A percentile compares a stretch with the other conserved stretches of the same genome.
phyloP scores from a whole-genome alignment of 2,797 vertebrate genomes.

The Limosa lapponica region DNA sequence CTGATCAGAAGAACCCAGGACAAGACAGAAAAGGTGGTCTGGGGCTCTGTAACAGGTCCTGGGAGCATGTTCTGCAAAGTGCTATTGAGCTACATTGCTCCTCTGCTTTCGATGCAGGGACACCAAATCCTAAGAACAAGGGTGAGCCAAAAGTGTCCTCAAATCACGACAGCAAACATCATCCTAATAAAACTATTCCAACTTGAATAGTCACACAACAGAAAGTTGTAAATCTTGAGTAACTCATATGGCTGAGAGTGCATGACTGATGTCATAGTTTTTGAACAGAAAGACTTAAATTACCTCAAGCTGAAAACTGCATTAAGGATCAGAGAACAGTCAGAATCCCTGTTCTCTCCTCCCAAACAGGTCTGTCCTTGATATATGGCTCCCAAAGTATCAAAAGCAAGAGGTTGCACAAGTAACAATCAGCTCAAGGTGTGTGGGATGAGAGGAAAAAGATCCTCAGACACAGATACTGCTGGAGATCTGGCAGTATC shows the following conservation, averaged over 20 bases:
- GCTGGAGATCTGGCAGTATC: conserved; percentile 7
- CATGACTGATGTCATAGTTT: background rate
- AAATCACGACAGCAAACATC: background rate
- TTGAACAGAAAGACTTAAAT: conserved; percentile 1
- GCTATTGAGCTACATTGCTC: background rate
- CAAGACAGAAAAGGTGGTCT: background rate
- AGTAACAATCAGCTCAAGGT: conserved; percentile 11
- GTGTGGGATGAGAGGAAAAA: background rate
- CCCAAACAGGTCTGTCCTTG: background rate
- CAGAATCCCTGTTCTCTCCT: background rate
- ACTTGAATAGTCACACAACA: background rate
- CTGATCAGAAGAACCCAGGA: background rate
- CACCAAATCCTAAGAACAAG: background rate
- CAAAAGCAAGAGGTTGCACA: background rate
- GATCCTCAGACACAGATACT: background rate
- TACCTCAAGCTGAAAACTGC: background rate
- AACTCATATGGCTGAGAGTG: background rate
- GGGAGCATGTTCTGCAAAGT: background rate
- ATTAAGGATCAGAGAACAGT: background rate
- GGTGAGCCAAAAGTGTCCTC: background rate
- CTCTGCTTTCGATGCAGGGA: background rate
- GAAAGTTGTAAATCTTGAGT: background rate
- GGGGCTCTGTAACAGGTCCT: background rate
- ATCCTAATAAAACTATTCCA: background rate
- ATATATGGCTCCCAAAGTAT: background rate